These are phyloP conservation scores for Emydura subglobosa DNA, from an alignment of 2,113 vertebrate species.

Conservation along the genomic window DNA sequence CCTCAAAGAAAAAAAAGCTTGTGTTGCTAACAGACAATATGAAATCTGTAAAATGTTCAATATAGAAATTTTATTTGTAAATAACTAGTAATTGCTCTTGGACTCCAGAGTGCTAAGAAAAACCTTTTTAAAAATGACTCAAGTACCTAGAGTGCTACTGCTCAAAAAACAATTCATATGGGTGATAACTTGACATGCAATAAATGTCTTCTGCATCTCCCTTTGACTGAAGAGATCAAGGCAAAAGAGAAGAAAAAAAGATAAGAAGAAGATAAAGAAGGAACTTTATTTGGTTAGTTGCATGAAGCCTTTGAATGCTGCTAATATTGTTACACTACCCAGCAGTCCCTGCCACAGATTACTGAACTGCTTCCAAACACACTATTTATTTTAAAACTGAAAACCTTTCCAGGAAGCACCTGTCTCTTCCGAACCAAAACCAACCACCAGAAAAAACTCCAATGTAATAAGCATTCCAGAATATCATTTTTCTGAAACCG, in stretches of 20 bases:
- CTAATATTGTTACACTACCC: neutral
- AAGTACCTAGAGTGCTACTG: neutral
- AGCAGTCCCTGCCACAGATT: neutral
- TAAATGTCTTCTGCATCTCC: neutral
- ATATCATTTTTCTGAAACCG: neutral
- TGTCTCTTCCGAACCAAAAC: neutral
- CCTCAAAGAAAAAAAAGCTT: slow-evolving; percentile 12
- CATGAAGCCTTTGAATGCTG: neutral
- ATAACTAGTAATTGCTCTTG: neutral
- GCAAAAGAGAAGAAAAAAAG: too few species aligned
- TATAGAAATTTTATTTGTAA: neutral
- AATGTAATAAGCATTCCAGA: neutral
- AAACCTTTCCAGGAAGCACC: neutral
- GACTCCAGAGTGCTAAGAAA: neutral
- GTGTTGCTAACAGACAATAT: neutral
- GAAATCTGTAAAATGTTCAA: slow-evolving; percentile 6
- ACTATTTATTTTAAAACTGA: neutral
- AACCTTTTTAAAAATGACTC: neutral
- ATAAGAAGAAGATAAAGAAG: too few species aligned
- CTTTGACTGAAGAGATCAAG: neutral
- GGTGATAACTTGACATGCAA: neutral
- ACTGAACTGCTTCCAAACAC: neutral
- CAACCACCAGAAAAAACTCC: neutral
- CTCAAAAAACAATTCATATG: neutral
- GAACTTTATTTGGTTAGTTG: neutral